Conservation (phyloP, 2,797 vertebrate species). For the Protosalanx chinensis region DNA sequence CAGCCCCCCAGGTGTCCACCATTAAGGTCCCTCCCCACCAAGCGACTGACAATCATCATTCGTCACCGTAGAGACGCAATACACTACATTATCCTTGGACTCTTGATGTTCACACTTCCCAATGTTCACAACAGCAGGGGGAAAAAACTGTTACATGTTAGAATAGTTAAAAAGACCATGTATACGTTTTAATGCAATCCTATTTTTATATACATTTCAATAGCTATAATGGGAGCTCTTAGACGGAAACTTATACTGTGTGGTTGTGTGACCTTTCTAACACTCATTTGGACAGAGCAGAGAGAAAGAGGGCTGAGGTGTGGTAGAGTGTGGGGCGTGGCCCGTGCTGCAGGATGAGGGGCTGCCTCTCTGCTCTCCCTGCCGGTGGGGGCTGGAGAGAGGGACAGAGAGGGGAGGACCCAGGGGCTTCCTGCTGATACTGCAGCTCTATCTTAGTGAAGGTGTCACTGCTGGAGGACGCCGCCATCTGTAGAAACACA, state of each 20-base stretch:
- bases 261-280: background rate
- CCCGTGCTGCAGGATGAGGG: slow-evolving; percentile 42
- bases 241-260: background rate
- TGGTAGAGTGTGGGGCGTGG: slow-evolving; percentile 27
- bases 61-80: slow-evolving; percentile 19
- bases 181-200: background rate
- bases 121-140: too few relatives aligned
- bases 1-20: slow-evolving; percentile 5
- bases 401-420: slow-evolving; percentile 29
- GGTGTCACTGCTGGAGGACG: slow-evolving; percentile 45
- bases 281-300: background rate
- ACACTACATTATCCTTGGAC: background rate
- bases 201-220: background rate
- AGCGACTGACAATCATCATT: slow-evolving; percentile 20
- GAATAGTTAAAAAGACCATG: background rate
- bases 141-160: too few relatives aligned
- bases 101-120: background rate
- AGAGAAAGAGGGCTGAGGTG: slow-evolving; percentile 5
- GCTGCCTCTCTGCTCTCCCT: slow-evolving; percentile 49
- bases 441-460: slow-evolving; percentile 46
- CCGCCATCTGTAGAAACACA: slow-evolving; percentile 42
- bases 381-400: background rate
- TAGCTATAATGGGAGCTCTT: background rate
- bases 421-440: slow-evolving; percentile 30
- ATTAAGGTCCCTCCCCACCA: slow-evolving; percentile 23